A percentile compares a stretch with the other conserved stretches of the same genome.
These are phyloP conservation scores for Alviniconcha marisindica DNA, from an alignment of 1,140 invertebrate genomes.

Conservation along the genomic window DNA sequence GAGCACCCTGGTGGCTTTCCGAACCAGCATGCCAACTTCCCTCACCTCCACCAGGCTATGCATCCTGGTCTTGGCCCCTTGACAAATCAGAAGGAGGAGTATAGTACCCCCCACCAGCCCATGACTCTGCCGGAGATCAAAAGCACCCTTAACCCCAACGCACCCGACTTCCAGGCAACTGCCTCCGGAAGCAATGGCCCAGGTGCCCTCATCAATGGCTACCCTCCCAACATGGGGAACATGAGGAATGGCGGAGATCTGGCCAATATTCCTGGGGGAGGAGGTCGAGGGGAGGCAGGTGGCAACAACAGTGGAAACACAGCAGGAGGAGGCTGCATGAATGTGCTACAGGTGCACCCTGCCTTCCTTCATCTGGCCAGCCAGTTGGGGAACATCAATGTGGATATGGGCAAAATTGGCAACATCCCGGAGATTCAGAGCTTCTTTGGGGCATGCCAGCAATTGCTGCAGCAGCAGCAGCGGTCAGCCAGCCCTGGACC, in stretches of 20 bases:
- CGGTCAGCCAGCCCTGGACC: conserved; percentile 34
- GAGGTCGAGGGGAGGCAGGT: neutral
- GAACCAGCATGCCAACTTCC: conserved; percentile 23
- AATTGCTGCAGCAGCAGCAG: conserved; percentile 46
- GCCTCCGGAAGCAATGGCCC: conserved; percentile 64
- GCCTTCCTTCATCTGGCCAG: conserved; percentile 28
- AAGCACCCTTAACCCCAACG: conserved; percentile 90
- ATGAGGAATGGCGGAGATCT: conserved; percentile 4
- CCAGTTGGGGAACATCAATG: conserved; percentile 27
- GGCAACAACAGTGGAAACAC: neutral
- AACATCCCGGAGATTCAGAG: conserved; percentile 15
- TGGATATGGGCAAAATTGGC: conserved; percentile 20
- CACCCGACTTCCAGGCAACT: conserved; percentile 84
- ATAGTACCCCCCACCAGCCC: conserved; percentile 75
- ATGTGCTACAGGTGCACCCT: neutral
- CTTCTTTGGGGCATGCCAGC: too few relatives aligned
- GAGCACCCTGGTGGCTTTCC: neutral
- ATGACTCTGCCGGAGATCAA: conserved; percentile 76
- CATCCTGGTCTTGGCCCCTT: conserved; percentile 49
- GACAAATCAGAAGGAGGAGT: conserved; percentile 68
- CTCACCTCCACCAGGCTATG: conserved; percentile 35
- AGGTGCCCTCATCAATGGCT: conserved; percentile 32
- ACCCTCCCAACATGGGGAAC: neutral
- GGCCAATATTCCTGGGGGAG: neutral
- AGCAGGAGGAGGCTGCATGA: neutral